Conservation (phyloP, 2,113 vertebrate species). For the Setophaga petechia region DNA sequence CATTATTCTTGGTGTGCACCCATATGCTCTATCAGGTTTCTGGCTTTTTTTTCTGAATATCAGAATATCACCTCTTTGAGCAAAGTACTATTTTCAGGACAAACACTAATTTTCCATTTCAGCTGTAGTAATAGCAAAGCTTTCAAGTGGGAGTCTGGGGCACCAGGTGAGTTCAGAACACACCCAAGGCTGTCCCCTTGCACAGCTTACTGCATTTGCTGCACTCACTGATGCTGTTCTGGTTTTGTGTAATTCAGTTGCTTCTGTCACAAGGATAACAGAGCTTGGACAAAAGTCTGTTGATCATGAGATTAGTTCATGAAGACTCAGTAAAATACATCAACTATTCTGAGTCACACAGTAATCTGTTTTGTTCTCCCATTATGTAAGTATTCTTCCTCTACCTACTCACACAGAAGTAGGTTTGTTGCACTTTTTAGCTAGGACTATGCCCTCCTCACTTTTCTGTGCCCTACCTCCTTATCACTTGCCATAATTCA, state of each 20-base stretch:
- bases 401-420: neutral
- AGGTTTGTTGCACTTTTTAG: neutral
- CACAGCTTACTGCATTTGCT: fast-evolving
- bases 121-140: neutral
- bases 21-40: neutral
- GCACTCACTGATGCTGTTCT: neutral
- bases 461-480: neutral
- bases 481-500: neutral
- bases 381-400: neutral
- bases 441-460: neutral
- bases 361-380: neutral
- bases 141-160: neutral
- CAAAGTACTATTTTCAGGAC: neutral
- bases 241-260: neutral
- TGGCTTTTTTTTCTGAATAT: neutral
- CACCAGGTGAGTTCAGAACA: neutral
- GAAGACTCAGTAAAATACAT: neutral
- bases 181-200: neutral
- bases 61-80: neutral
- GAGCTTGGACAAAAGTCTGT: neutral
- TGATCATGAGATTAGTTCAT: neutral
- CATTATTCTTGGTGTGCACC: fast-evolving
- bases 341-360: neutral
- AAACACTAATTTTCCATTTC: neutral
- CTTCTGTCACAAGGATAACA: neutral